A percentile compares a stretch with the other conserved stretches of the same genome.
These are phyloP conservation scores for Siphlonurus alternatus DNA, from an alignment of 2,888 invertebrate species.

Conservation along the genomic window DNA sequence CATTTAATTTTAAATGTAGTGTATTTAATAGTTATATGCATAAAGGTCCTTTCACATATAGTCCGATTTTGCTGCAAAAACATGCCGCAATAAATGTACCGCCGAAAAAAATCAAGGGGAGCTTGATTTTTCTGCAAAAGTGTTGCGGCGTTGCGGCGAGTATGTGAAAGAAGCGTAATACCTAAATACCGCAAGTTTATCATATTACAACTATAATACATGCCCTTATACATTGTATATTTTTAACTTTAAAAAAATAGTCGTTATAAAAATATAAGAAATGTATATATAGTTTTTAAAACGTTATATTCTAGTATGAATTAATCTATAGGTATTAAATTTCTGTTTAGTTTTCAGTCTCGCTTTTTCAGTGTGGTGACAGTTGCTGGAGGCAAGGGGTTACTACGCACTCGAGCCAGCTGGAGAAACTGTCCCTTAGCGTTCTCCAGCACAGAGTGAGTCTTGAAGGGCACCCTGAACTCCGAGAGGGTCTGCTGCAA, in stretches of 20 bases:
- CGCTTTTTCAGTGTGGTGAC: not conserved
- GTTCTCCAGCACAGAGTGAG: slow-evolving; percentile 35
- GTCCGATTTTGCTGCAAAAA: not conserved
- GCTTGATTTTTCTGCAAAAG: not conserved
- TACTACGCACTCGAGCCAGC: slow-evolving; percentile 31
- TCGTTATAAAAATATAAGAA: too few species aligned
- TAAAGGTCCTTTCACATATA: not conserved
- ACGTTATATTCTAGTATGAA: too few species aligned
- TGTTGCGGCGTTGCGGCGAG: too few species aligned
- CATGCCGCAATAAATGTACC: not conserved
- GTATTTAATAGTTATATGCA: too few species aligned
- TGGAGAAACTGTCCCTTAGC: slow-evolving; percentile 49
- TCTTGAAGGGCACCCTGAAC: slow-evolving; percentile 34
- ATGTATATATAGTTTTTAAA: too few species aligned
- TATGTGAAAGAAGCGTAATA: too few species aligned
- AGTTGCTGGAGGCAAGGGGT: slow-evolving; percentile 15
- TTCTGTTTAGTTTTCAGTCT: not conserved
- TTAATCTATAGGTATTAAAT: too few species aligned
- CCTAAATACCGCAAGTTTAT: too few species aligned
- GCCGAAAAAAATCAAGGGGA: not conserved
- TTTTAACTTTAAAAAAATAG: too few species aligned
- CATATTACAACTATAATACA: too few species aligned
- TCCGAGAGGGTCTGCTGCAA: slow-evolving; percentile 45
- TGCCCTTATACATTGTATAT: too few species aligned
- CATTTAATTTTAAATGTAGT: too few species aligned